These are phyloP conservation scores for Phanerotoma sp. DNA, from an alignment of 2,888 invertebrate genomes.

Conservation along the genomic window DNA sequence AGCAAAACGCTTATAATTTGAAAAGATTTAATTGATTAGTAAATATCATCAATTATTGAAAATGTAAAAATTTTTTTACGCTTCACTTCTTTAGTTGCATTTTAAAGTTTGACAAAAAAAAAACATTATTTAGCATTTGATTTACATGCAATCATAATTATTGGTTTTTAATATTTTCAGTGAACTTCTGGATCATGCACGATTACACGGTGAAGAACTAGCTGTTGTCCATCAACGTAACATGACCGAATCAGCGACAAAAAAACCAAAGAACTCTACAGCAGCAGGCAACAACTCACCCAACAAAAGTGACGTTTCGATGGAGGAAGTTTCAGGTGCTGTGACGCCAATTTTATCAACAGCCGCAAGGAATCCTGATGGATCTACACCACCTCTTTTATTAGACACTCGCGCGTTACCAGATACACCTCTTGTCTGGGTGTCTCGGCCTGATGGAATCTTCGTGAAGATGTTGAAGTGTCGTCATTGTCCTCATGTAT, in stretches of 20 bases:
- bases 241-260: slow-evolving; percentile 34
- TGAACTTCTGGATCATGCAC: slow-evolving; percentile 50
- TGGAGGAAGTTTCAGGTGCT: slow-evolving; percentile 40
- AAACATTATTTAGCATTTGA: neutral
- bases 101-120: too few species aligned
- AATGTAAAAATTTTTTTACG: too few species aligned
- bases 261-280: slow-evolving; percentile 34
- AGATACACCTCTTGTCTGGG: slow-evolving; percentile 76
- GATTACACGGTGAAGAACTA: slow-evolving; percentile 54
- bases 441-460: slow-evolving; percentile 67
- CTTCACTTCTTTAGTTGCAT: too few species aligned
- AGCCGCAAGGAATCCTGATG: slow-evolving; percentile 39
- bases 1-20: too few species aligned
- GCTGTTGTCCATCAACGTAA: slow-evolving; percentile 47
- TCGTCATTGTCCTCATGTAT: slow-evolving; percentile 80
- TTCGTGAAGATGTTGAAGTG: slow-evolving; percentile 84
- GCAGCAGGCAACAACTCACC: slow-evolving; percentile 28
- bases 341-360: slow-evolving; percentile 34
- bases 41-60: too few species aligned
- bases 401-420: slow-evolving; percentile 59
- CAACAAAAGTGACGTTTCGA: slow-evolving; percentile 35
- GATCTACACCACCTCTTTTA: slow-evolving; percentile 42
- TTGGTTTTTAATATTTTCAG: slow-evolving; percentile 57
- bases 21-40: too few species aligned
- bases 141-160: slow-evolving; percentile 28